Conservation (phyloP, 2,888 invertebrate species). For the Sipha maydis region DNA sequence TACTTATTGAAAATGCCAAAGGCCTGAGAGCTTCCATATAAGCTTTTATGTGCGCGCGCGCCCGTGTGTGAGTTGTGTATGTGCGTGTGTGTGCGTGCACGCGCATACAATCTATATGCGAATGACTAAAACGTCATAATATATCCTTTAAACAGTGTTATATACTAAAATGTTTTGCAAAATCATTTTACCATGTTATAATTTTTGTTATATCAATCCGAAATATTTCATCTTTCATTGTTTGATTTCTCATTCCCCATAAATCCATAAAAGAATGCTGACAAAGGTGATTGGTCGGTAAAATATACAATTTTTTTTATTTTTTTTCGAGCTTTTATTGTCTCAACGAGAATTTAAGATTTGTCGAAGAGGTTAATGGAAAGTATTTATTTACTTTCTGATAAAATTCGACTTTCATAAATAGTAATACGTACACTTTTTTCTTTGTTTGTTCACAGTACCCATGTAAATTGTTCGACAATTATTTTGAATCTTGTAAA, state of each 20-base stretch:
- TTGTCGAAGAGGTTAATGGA: not conserved
- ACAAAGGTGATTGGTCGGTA: not conserved
- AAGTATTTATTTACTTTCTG: not conserved
- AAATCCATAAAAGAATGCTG: not conserved
- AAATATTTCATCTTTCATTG: not conserved
- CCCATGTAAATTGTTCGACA: too few species aligned
- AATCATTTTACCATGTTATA: not conserved
- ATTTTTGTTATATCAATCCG: not conserved
- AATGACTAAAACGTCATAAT: conserved; percentile 14
- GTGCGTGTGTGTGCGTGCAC: not conserved
- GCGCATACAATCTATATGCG: not conserved
- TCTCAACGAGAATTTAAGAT: not conserved
- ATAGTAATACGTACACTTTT: too few species aligned
- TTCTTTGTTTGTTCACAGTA: too few species aligned
- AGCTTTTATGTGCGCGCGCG: not conserved
- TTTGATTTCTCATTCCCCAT: not conserved
- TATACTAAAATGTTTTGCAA: not conserved
- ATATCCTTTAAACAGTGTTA: not conserved
- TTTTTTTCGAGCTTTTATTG: not conserved
- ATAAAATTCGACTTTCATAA: not conserved
- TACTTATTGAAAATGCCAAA: conserved; percentile 57
- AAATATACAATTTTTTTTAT: not conserved
- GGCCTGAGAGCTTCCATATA: not conserved
- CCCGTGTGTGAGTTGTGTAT: not conserved
- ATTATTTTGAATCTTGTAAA: not conserved